Conservation (phyloP, 2,113 vertebrate genomes). For the Gavia stellata region DNA sequence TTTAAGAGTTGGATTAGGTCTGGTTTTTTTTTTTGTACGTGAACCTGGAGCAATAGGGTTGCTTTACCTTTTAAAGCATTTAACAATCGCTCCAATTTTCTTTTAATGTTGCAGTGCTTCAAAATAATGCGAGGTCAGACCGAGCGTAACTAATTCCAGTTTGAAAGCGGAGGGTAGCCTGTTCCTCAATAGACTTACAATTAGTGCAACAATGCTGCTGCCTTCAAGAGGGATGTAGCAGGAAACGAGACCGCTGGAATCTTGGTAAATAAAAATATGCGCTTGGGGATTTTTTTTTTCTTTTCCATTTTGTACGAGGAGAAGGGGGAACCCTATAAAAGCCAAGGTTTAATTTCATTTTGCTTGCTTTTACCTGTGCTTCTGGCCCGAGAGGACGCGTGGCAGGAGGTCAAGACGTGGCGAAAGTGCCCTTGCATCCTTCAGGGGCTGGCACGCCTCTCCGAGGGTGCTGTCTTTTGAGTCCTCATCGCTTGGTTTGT, state of each 20-base stretch:
- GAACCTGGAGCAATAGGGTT: background rate
- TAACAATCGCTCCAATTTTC: conserved; percentile 8
- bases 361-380: rapidly evolving
- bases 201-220: background rate
- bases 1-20: conserved; percentile 30
- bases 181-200: background rate
- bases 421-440: background rate
- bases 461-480: background rate
- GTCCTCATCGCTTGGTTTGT: background rate
- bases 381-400: background rate
- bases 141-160: conserved; percentile 2
- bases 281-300: background rate
- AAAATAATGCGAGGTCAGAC: conserved; percentile 1
- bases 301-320: rapidly evolving
- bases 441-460: background rate
- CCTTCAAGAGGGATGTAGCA: background rate
- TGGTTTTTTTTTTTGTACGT: background rate
- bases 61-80: background rate
- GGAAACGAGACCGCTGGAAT: background rate
- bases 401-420: background rate
- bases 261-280: background rate
- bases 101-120: background rate
- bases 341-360: background rate
- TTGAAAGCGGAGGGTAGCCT: background rate
- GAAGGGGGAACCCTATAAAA: background rate